Evolutionary conservation across 2,888 invertebrate species (phyloP), one percentile per base, ranked within the genome.

Genomic region (Ceraclea dissimilis): DNA sequence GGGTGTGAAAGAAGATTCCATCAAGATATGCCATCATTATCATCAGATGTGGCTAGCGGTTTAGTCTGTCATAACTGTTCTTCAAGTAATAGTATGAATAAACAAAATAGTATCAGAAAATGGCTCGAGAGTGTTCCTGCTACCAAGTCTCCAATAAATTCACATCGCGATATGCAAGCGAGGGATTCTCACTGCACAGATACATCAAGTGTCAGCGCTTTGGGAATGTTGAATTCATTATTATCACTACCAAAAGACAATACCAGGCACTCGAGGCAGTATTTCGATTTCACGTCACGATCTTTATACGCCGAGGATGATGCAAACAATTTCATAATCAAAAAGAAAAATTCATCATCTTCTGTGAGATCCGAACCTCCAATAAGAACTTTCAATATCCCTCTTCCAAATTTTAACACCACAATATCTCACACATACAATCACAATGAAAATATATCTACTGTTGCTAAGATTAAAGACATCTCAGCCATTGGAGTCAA

Each of bases 91-190:
- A 86, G 87, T 39, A 20, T 58, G 6, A 86, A 84, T 65, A 88
- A 88, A 67, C 85, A 87, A 65, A 81, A 78, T 63, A 88, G 84
- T 67, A 88, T 88, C 49, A 76, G 84, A 59, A 83, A 86, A 69
- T 88, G 88, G 88, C 69, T 88, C 43, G 87, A 88, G 70, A 83
- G 85, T 63, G 84, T 88, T 50, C 85, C 86, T 1, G 62, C 59
- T 6, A 18, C 53, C 1, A 60, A 39, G 68, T 52, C 58, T 5
- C 16, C 39, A n/a, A 6, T 26, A 26, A 39, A 39, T 13, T 43
- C 26, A 17, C 16, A 10, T 2, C 21, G 5, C 2, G 17, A 19
- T 2, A 11, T 8, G 5, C 19, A 49, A n/a, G 4, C 26, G 5
- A n/a, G n/a, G 4, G 39, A 39, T 39, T 53, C 59, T 50, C 73